Evolutionary conservation across 2,113 vertebrate species (phyloP).

Genomic region (Pelvicachromis taeniatus): DNA sequence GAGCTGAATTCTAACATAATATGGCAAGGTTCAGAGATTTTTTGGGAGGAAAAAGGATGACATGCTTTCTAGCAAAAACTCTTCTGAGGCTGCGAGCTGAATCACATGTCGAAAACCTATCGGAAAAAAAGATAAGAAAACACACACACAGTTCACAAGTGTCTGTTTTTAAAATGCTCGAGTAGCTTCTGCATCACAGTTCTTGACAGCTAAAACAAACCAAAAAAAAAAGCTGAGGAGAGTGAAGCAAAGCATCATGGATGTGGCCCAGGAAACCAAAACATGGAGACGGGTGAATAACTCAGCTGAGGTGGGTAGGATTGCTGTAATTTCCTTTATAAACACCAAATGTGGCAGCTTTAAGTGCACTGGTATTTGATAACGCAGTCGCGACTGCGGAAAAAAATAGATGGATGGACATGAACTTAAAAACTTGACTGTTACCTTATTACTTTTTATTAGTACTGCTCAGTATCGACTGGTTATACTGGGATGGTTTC

Average conservation of each 20-base stretch:
- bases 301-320: neutral
- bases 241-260: neutral
- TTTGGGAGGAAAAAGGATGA: neutral
- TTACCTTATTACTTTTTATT: neutral
- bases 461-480: neutral
- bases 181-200: neutral
- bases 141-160: neutral
- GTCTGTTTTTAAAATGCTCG: neutral
- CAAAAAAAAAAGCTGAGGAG: neutral
- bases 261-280: neutral
- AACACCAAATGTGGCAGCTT: neutral
- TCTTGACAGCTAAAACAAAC: neutral
- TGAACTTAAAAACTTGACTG: neutral
- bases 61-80: slow-evolving; percentile 54
- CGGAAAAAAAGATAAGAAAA: neutral
- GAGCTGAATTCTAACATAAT: slow-evolving; percentile 25
- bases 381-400: neutral
- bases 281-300: neutral
- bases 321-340: neutral
- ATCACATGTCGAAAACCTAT: slow-evolving; percentile 2
- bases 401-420: neutral
- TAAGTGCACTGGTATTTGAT: neutral
- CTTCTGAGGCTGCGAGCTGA: slow-evolving; percentile 1
- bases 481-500: neutral
- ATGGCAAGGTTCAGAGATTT: slow-evolving; percentile 35